Evolutionary conservation across 2,113 vertebrate genomes (phyloP).

Genomic region (Ramphastos sulfuratus): DNA sequence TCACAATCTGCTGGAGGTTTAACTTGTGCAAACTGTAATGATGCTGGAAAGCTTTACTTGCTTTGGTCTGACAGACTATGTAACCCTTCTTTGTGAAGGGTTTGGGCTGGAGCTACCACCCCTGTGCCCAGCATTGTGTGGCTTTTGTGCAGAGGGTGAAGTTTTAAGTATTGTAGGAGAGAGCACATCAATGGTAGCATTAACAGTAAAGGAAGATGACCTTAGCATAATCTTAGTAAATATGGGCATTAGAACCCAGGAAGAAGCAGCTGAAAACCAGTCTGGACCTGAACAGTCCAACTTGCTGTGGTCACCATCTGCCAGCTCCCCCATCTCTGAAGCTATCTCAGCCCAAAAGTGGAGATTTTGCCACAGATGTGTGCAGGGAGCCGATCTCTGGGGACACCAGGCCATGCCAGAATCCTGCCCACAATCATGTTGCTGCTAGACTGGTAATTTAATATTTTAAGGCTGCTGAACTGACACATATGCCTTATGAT

Average conservation of each 20-base stretch:
- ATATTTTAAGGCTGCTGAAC: neutral
- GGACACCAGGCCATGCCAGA: fast-evolving
- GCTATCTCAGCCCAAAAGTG: neutral
- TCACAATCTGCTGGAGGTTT: neutral
- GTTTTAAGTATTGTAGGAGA: neutral
- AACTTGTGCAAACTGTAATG: neutral
- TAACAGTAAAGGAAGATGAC: neutral
- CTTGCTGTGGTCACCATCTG: neutral
- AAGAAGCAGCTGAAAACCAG: neutral
- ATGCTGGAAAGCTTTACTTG: neutral
- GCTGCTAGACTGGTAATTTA: neutral
- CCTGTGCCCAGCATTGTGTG: neutral
- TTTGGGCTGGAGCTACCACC: neutral
- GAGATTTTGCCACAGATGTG: fast-evolving
- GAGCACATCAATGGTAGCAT: neutral
- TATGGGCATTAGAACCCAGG: neutral
- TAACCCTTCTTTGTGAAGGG: neutral
- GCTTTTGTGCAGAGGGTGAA: neutral
- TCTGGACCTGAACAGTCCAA: neutral
- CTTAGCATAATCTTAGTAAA: neutral
- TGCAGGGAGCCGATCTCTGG: neutral
- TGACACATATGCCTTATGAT: neutral
- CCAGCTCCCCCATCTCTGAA: neutral
- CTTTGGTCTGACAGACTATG: fast-evolving
- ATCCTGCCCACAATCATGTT: neutral